Evolutionary conservation across 2,888 invertebrate species (phyloP).

Genomic region (Phoronis australis): DNA sequence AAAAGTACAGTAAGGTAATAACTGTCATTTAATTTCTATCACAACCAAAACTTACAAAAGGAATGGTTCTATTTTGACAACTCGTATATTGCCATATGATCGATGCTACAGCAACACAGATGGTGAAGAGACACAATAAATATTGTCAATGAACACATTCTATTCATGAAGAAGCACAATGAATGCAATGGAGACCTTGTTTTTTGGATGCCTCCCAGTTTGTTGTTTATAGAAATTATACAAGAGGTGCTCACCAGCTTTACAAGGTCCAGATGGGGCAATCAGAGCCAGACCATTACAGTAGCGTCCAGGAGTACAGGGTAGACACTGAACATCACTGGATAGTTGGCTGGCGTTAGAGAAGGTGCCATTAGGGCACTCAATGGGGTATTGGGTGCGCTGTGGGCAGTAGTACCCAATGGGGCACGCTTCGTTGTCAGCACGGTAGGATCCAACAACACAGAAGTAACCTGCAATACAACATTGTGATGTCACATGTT

Average conservation of each 20-base stretch:
- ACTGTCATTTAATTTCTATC: too few relatives aligned
- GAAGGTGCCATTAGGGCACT: constrained; percentile 45
- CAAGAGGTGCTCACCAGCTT: constrained; percentile 24
- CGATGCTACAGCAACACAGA: too few relatives aligned
- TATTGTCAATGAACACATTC: too few relatives aligned
- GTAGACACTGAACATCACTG: constrained; percentile 25
- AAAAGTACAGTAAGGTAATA: constrained; percentile 1
- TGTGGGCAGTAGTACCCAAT: constrained; percentile 39
- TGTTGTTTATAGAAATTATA: neutral
- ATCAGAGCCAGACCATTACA: constrained; percentile 39
- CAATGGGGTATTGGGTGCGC: constrained; percentile 30
- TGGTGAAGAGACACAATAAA: too few relatives aligned
- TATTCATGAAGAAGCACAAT: too few relatives aligned
- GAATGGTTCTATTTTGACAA: too few relatives aligned
- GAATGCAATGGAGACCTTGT: too few relatives aligned
- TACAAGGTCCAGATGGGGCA: constrained; percentile 37
- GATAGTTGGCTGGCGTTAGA: constrained; percentile 36
- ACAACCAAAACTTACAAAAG: too few relatives aligned
- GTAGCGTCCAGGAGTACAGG: constrained; percentile 39
- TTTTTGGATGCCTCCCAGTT: neutral
- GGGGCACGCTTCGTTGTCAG: constrained; percentile 35
- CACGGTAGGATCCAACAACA: constrained; percentile 28
- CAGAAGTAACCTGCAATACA: constrained; percentile 42
- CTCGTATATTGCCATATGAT: too few relatives aligned
- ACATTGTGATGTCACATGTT: too few relatives aligned